Evolutionary conservation across 1,140 invertebrate genomes (phyloP).

Genomic region (Pinna nobilis): DNA sequence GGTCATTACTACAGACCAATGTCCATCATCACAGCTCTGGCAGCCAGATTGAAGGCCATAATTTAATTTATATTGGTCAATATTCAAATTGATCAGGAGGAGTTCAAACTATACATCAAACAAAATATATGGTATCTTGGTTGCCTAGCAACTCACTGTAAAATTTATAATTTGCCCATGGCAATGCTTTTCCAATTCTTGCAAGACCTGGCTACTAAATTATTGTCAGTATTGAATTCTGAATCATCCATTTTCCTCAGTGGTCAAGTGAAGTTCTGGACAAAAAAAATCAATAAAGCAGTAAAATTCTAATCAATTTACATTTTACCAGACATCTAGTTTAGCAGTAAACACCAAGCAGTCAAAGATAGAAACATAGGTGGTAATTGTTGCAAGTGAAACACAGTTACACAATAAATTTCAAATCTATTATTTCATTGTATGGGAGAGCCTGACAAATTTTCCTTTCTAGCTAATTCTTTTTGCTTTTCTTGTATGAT

Average conservation of each 20-base stretch:
- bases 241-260: conserved; percentile 18
- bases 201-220: conserved; percentile 11
- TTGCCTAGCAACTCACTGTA: conserved; percentile 21
- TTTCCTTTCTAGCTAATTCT: too few relatives aligned
- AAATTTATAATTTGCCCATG: conserved; percentile 25
- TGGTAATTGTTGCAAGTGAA: too few relatives aligned
- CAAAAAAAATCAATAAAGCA: conserved; percentile 23
- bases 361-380: too few relatives aligned
- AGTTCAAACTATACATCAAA: conserved; percentile 31
- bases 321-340: conserved; percentile 4
- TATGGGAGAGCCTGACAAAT: too few relatives aligned
- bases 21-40: conserved; percentile 6
- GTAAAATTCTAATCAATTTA: conserved; percentile 29
- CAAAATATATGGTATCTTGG: conserved; percentile 24
- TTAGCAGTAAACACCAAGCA: too few relatives aligned
- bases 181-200: conserved; percentile 32
- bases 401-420: too few relatives aligned
- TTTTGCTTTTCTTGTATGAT: too few relatives aligned
- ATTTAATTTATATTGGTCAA: conserved; percentile 28
- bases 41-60: conserved; percentile 11
- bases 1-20: conserved; percentile 2
- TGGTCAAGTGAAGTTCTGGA: conserved; percentile 16
- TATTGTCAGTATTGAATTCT: conserved; percentile 29
- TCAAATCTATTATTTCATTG: too few relatives aligned
- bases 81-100: conserved; percentile 17